A percentile compares a stretch with the other conserved stretches of the same genome.
Conservation (phyloP, 2,113 vertebrate genomes). For the Dromaius novaehollandiae region DNA sequence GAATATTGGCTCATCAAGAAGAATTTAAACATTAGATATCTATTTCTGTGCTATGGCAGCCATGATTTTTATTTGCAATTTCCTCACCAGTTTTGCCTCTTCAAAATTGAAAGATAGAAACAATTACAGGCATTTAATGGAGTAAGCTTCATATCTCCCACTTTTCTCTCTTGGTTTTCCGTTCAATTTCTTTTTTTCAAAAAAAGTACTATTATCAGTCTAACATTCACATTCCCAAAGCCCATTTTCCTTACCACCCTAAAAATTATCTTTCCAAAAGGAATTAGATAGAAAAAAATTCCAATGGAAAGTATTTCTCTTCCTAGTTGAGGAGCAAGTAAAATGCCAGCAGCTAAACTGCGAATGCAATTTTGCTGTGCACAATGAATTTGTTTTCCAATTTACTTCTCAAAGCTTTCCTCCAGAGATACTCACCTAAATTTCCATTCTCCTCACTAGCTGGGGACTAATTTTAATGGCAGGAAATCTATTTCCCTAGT, state of each 20-base stretch:
- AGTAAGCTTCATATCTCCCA: background rate
- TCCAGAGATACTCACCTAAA: background rate
- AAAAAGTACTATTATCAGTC: background rate
- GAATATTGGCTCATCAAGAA: background rate
- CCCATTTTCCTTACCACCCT: background rate
- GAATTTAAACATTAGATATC: background rate
- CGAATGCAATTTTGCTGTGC: background rate
- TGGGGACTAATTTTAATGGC: background rate
- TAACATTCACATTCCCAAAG: background rate
- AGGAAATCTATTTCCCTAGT: constrained; percentile 31
- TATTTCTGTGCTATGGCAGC: background rate
- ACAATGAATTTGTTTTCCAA: constrained; percentile 10
- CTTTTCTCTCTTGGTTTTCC: background rate
- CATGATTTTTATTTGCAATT: background rate
- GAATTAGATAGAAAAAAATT: background rate
- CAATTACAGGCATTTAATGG: background rate
- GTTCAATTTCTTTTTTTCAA: background rate
- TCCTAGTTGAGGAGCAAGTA: background rate
- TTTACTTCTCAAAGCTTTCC: constrained; percentile 14
- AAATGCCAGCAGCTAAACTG: background rate
- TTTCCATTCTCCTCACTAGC: background rate
- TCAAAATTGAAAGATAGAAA: background rate
- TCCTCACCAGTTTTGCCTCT: background rate
- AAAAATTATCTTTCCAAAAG: background rate
- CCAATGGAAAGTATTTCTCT: background rate